These are phyloP conservation scores for Melikaiella ostensackeni DNA, from an alignment of 2,888 invertebrate genomes.

Conservation along the genomic window DNA sequence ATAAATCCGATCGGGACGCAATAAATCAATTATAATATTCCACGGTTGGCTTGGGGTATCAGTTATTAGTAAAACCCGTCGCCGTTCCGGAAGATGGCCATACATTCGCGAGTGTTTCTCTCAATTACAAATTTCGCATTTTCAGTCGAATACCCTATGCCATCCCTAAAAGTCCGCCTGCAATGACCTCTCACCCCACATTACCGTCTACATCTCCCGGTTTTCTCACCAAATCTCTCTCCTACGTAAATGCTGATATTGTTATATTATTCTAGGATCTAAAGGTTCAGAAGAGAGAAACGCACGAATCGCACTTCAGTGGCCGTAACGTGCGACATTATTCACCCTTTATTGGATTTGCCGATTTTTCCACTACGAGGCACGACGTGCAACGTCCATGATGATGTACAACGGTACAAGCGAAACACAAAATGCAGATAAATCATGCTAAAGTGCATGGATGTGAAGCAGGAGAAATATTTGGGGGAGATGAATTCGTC, in stretches of 20 bases:
- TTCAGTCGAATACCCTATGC: slow-evolving; percentile 45
- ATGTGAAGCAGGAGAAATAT: background rate
- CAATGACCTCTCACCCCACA: slow-evolving; percentile 41
- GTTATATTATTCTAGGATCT: slow-evolving; percentile 50
- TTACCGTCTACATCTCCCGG: slow-evolving; percentile 50
- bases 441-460: background rate
- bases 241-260: slow-evolving; percentile 49
- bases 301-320: slow-evolving; percentile 52
- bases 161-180: slow-evolving; percentile 39
- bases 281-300: slow-evolving; percentile 51
- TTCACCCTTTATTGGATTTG: slow-evolving; percentile 73
- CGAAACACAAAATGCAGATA: background rate
- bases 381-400: slow-evolving; percentile 54
- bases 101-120: slow-evolving; percentile 74
- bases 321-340: slow-evolving; percentile 63
- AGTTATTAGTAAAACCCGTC: slow-evolving; percentile 77
- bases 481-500: background rate
- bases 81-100: slow-evolving; percentile 74
- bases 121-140: slow-evolving; percentile 63
- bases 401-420: slow-evolving; percentile 36
- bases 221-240: slow-evolving; percentile 53
- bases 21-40: slow-evolving; percentile 78
- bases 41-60: slow-evolving; percentile 76
- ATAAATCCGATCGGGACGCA: slow-evolving; percentile 72
- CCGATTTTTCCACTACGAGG: slow-evolving; percentile 67